Evolutionary conservation across 2,113 vertebrate genomes (phyloP), one percentile per base, ranked within the genome.

Genomic region (Thamnophis sirtalis): DNA sequence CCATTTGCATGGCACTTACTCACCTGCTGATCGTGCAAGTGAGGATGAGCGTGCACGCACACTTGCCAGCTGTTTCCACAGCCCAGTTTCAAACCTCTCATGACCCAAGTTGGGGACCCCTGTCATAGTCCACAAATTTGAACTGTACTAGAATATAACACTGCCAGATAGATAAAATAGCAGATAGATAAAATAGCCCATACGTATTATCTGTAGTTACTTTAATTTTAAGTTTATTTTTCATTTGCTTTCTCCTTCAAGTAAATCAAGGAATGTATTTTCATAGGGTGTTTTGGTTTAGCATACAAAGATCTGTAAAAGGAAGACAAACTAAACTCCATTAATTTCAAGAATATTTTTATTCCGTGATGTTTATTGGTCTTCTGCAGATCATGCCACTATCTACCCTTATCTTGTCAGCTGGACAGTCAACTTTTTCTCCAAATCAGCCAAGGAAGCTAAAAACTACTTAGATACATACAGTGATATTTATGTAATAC

Each of bases 201-300:
- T 91, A 49, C 19, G 63, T 93, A 91, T 89, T 89, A 91, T 54
- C 92, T 93, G 92, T 93, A 92, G 93, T 95, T 94, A 95, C 93
- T 95, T 93, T 90, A 94, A 94, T 92, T 93, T 93, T n/a, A 7
- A 86, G 93, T 92, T 95, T 95, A 93, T 87, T 96, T 93, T 94
- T 91, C 88, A 49, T 94, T 96, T 95, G 88, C 94, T 94, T 94
- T 91, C 94, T 56, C 93, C 94, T 94, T 7, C 93, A 94, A 93
- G 94, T 94, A 94, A 96, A 96, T 96, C 93, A 91, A 96, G 90
- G 60, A 93, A 91, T 91, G 92, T 90, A 93, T 95, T 94, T 96
- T 94, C 63, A 4, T 85, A 1, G 95, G 95, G 93, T 93, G 94
- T 91, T 92, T 54, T 28, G 94, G 93, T 93, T 96, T 95, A 95